Evolutionary conservation across 2,888 invertebrate species (phyloP), one percentile per base, ranked within the genome.

Genomic region (Acrobasis suavella): DNA sequence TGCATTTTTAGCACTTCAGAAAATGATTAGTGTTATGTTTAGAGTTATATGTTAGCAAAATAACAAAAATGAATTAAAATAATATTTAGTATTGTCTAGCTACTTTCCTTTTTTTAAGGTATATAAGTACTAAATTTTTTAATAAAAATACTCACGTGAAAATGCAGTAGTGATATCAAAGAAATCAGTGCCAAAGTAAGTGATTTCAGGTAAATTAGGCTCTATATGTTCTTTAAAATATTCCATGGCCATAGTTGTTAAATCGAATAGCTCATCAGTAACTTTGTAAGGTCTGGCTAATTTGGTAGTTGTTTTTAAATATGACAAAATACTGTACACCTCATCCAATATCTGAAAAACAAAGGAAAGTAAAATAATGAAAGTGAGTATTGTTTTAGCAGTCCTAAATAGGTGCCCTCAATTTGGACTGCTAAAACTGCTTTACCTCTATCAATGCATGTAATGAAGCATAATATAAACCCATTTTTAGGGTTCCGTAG

Each of bases 231-330:
- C 98, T 85, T 98, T 98, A 87, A 98, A 98, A 87, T 98, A 98
- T 88, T 98, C 98, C 98, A 98, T 98, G 46, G 98, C 98, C 98
- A 98, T 98, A 50, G 98, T 97, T 50, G 98, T 98, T 69, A 98
- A 93, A 91, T 98, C 98, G 89, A 98, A 97, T 64, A 98, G 92
- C 86, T 98, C 98, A 90, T 98, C 98, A 9, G 98, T 97, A 65
- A 98, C 97, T 88, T 97, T 97, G 87, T 97, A 98, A 55, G 98
- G 97, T 78, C 97, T 94, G 69, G 96, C 96, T 74, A 97, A 88
- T 82, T 96, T 96, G 37, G 96, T 95, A 70, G 96, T 97, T 70
- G 94, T 94, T 92, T 96, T 96, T 70, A 98, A 95, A 83, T 97
- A 96, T 73, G 95, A 94, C 74, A 98, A 91, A 83, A 98, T 97